Evolutionary conservation across 2,888 invertebrate genomes (phyloP), one percentile per base, ranked within the genome.

Genomic region (Leucania comma): DNA sequence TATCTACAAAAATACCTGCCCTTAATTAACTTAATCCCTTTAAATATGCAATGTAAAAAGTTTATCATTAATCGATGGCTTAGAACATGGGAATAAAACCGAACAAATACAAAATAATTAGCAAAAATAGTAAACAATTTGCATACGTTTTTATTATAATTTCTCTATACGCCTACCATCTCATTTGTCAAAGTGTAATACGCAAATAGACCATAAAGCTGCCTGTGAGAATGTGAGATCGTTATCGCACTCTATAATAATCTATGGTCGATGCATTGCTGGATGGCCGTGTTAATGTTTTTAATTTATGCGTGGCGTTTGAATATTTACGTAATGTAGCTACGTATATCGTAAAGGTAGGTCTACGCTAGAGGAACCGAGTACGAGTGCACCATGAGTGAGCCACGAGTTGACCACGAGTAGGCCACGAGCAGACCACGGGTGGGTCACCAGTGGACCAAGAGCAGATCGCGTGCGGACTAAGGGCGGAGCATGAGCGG

Each of bases 291-390:
- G 80, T 78, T 78, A 72, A 56, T 59, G 63, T 72, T 79, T 70
- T 79, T 62, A 82, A 79, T 82, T 79, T 79, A 79, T 79, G 64
- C 80, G 73, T 58, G 57, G 61, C 48, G 63, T 72, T 73, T 82
- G 61, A 73, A 82, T 79, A 80, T 82, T 73, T 61, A 62, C 50
- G 48, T 54, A 80, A 60, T 76, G 35, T 46, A 17, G 20, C 38
- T n/a, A 56, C 42, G 14, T 42, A 46, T 17, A n/a, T 48, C 17
- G 29, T 12, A 38, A 38, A 14, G 38, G 38, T 14, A 14, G 38
- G 38, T 38, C 38, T 38, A 38, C 38, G 38, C 4, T 38, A 14
- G 38, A 38, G 38, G 2, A 35, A 3, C 38, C 14, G 14, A 38
- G 38, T 14, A 38, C 14, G 38, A 32, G 9, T 8, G 9, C 8